Percentiles rank a stretch among this genome's conserved stretches.
Evolutionary conservation across 2,113 vertebrate genomes (phyloP).

Genomic region (Pholis gunnellus): DNA sequence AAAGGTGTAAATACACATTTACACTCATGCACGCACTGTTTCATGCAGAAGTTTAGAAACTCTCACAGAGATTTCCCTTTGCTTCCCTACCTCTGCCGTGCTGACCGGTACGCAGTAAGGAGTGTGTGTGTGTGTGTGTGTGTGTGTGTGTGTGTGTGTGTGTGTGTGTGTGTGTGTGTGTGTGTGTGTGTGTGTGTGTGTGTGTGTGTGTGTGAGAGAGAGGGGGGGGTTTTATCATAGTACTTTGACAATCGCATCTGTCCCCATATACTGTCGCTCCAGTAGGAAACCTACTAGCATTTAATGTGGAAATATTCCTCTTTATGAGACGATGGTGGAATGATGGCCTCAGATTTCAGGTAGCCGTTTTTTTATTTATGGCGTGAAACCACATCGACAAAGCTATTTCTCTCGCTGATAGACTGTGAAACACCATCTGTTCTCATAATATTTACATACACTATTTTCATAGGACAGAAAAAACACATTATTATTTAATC

Average conservation of each 20-base stretch:
- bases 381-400: background rate
- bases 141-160: background rate
- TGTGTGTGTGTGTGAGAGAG: background rate
- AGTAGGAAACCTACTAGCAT: slow-evolving; percentile 69
- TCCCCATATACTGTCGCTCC: slow-evolving; percentile 20
- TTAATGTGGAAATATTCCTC: slow-evolving; percentile 85
- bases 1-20: slow-evolving; percentile 1
- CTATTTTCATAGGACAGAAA: background rate
- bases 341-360: background rate
- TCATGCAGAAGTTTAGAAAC: slow-evolving; percentile 19
- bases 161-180: background rate
- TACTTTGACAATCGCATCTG: slow-evolving; percentile 34
- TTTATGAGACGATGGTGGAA: slow-evolving; percentile 83
- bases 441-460: slow-evolving; percentile 9
- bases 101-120: slow-evolving; percentile 40
- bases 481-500: background rate
- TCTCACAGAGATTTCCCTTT: slow-evolving; percentile 29
- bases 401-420: slow-evolving; percentile 14
- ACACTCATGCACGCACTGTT: slow-evolving; percentile 10
- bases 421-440: slow-evolving; percentile 25
- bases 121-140: background rate
- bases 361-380: background rate
- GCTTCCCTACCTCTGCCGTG: slow-evolving; percentile 30
- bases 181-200: too few species aligned
- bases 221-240: background rate